Percentiles rank a stretch among this genome's conserved stretches.
Evolutionary conservation across 1,140 invertebrate genomes (phyloP).

Genomic region (Drosophila fuyamai): DNA sequence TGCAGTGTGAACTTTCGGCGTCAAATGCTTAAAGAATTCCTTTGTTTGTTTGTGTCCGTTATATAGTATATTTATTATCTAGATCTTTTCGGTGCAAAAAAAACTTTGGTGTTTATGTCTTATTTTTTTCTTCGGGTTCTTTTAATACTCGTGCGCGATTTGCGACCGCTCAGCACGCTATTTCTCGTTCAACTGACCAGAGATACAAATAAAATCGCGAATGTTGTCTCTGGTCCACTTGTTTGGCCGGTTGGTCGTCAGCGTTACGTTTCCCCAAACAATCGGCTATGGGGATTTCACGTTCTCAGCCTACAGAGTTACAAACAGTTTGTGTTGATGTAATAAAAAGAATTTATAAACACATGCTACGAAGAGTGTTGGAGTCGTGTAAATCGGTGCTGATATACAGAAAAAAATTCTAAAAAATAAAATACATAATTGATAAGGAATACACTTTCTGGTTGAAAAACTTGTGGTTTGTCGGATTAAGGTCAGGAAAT

Average conservation of each 20-base stretch:
- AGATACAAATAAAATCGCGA: constrained; percentile 22
- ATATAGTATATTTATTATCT: constrained; percentile 14
- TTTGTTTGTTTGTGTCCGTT: constrained; percentile 49
- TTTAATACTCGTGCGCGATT: constrained; percentile 54
- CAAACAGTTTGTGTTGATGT: constrained; percentile 36
- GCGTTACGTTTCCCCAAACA: constrained; percentile 32
- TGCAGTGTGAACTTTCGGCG: constrained; percentile 7
- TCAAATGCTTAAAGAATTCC: constrained; percentile 19
- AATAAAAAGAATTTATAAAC: background rate
- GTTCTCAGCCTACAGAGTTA: constrained; percentile 27
- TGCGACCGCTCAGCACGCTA: constrained; percentile 63
- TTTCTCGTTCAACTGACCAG: constrained; percentile 63
- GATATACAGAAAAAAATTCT: background rate
- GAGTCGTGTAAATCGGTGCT: constrained; percentile 16
- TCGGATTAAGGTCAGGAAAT: too few species aligned
- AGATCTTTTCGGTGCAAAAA: constrained; percentile 18
- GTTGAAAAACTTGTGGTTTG: too few species aligned
- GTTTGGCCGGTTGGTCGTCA: constrained; percentile 34
- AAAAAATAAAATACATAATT: too few species aligned
- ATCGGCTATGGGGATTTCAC: constrained; percentile 36
- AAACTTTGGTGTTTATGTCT: constrained; percentile 7
- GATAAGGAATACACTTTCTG: too few species aligned
- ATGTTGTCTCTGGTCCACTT: constrained; percentile 33
- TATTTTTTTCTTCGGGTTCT: constrained; percentile 1
- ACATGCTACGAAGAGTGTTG: background rate